These are phyloP conservation scores for Taenioides sp. DNA, from an alignment of 2,797 vertebrate species.

Conservation along the genomic window DNA sequence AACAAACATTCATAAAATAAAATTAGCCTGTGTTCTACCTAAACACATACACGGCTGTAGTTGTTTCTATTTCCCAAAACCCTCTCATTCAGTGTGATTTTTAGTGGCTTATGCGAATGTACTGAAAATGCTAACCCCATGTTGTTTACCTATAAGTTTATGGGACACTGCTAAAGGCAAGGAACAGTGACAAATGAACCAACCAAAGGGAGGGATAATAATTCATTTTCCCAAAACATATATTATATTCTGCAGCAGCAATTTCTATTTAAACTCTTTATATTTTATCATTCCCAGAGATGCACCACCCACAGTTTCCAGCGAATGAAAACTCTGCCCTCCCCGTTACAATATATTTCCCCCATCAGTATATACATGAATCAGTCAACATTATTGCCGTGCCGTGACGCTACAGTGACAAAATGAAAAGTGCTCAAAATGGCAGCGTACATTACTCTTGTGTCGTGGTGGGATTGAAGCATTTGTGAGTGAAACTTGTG, in stretches of 20 bases:
- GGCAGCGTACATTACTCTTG: constrained; percentile 39
- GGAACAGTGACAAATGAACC: constrained; percentile 63
- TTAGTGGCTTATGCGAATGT: constrained; percentile 1
- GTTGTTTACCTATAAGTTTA: neutral
- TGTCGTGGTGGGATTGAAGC: constrained; percentile 38
- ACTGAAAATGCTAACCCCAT: neutral
- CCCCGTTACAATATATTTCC: constrained; percentile 14
- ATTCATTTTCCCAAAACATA: constrained; percentile 55
- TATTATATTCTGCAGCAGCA: constrained; percentile 9
- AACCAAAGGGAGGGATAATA: constrained; percentile 59
- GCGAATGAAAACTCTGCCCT: constrained; percentile 19
- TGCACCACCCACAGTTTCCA: constrained; percentile 51
- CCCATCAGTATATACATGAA: constrained; percentile 41
- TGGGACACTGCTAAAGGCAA: neutral
- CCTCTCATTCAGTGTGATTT: neutral
- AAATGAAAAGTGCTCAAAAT: constrained; percentile 34
- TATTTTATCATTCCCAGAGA: constrained; percentile 71
- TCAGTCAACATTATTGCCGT: constrained; percentile 52
- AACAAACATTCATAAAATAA: neutral
- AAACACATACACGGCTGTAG: constrained; percentile 4
- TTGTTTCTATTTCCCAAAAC: neutral
- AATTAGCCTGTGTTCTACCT: neutral
- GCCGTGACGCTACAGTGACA: constrained; percentile 57
- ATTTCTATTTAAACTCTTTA: constrained; percentile 53
- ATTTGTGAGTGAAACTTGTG: neutral